Base-by-base conservation (phyloP, 2,888 invertebrate species). In the Noctuana brunneofusca region DNA sequence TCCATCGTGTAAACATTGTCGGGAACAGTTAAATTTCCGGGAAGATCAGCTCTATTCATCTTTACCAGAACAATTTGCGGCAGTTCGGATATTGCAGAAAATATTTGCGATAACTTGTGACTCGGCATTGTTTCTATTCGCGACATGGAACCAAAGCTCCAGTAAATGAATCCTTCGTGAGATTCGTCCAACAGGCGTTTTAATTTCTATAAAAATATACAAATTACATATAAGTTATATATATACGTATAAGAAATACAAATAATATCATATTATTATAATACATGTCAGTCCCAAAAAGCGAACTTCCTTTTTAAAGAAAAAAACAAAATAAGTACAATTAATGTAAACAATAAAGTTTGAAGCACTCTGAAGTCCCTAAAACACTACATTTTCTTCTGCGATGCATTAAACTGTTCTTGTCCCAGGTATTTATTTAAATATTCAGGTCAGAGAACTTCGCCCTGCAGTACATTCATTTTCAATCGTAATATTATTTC, bases 111-210 rank as follows among this genome's bases (percentile, higher is more conserved):
- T 50, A 93, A 71, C 66, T 81, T 89, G 16, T 87, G 81, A 38
- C 76, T 78, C 0, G 93, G 89, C 66, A 93, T 92, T 0, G 92
- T 90, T 74, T 93, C 93, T 35, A 92, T 92, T 20, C 88, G 78
- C 0, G 94, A 83, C 89, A 93, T 92, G 5, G 93, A 93, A 9
- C 93, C 93, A 70, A 93, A 92, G 67, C 92, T 93, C 83, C 93
- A 92, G 73, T 92, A 93, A 63, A 94, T 91, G 22, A 93, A 87
- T 12, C 93, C 93, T 59, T 92, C 86, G 14, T 75, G 72, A 0
- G 92, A 87, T 27, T 82, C 83, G 68, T 92, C 90, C 60, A 92
- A 67, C 49, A 90, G 75, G 11, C 76, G 72, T 71, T 90, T 83
- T 68, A 92, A 78, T 63, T 67, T 63, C 68, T 69, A 58, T 3